Evolutionary conservation across 2,113 vertebrate species (phyloP).

Genomic region (Coregonus clupeaformis): DNA sequence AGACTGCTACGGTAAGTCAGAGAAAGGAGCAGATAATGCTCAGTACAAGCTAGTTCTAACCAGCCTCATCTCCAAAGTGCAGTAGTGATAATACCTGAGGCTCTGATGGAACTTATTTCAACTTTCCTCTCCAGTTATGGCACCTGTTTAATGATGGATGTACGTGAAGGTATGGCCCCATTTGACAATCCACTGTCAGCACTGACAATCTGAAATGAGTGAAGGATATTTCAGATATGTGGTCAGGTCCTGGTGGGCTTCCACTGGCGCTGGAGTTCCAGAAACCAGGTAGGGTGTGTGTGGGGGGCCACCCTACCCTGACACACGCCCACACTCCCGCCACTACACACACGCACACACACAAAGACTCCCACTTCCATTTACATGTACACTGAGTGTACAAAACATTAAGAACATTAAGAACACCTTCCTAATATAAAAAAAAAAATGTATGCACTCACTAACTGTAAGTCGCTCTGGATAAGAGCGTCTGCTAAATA

Average conservation of each 20-base stretch:
- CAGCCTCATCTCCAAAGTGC: constrained; percentile 42
- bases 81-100: constrained; percentile 49
- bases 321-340: too few relatives aligned
- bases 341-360: too few relatives aligned
- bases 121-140: constrained; percentile 49
- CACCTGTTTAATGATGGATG: constrained; percentile 68
- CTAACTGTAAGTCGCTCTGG: too few relatives aligned
- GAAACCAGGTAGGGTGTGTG: not conserved
- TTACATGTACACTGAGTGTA: too few relatives aligned
- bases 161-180: constrained; percentile 61
- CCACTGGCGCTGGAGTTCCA: constrained; percentile 50
- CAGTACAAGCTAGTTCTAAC: constrained; percentile 52
- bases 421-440: too few relatives aligned
- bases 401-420: too few relatives aligned
- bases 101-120: constrained; percentile 67
- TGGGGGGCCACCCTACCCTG: too few relatives aligned
- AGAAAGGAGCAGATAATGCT: constrained; percentile 62
- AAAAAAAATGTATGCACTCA: too few relatives aligned
- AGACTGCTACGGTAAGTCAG: constrained; percentile 63
- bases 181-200: constrained; percentile 69
- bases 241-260: constrained; percentile 67
- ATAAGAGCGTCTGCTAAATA: too few relatives aligned
- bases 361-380: too few relatives aligned
- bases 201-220: constrained; percentile 49
- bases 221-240: constrained; percentile 61